These are phyloP conservation scores for Lepidurus arcticus DNA, from an alignment of 1,140 invertebrate genomes.

Conservation along the genomic window DNA sequence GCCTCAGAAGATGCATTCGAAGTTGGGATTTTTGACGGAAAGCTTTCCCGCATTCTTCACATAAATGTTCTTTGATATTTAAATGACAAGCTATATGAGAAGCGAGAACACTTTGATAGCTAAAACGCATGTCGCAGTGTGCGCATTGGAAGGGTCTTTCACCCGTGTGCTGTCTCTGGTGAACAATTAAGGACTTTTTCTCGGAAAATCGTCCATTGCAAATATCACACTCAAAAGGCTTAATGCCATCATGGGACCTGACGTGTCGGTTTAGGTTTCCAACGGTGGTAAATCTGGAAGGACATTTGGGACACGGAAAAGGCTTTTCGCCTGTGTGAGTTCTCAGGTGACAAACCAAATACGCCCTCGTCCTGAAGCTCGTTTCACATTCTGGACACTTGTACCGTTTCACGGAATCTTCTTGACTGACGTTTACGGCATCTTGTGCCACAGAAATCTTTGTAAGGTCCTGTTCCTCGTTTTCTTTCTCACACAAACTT, in stretches of 20 bases:
- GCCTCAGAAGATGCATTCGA: conserved; percentile 44
- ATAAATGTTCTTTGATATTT: conserved; percentile 44
- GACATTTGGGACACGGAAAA: conserved; percentile 40
- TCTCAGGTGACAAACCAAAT: conserved; percentile 41
- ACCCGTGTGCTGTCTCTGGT: conserved; percentile 46
- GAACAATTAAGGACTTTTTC: conserved; percentile 46
- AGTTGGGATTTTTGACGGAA: conserved; percentile 48
- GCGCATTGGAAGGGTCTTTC: conserved; percentile 47
- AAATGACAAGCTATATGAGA: conserved; percentile 47
- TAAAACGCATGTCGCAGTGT: conserved; percentile 44
- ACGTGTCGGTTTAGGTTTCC: conserved; percentile 42
- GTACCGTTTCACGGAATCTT: conserved; percentile 36
- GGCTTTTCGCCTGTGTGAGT: conserved; percentile 42
- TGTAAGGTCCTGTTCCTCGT: not conserved
- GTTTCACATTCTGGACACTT: conserved; percentile 38
- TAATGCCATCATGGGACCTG: conserved; percentile 41
- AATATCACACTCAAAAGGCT: conserved; percentile 41
- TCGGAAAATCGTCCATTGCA: conserved; percentile 43
- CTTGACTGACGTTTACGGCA: not conserved
- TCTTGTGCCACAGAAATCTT: not conserved
- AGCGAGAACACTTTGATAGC: conserved; percentile 46
- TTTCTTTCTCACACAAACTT: not conserved
- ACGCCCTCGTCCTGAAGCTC: conserved; percentile 39
- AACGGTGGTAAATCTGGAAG: conserved; percentile 39
- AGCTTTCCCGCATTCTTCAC: conserved; percentile 47